phyloP scores from a whole-genome alignment of 2,888 invertebrate species.

The Norana najaformis region DNA sequence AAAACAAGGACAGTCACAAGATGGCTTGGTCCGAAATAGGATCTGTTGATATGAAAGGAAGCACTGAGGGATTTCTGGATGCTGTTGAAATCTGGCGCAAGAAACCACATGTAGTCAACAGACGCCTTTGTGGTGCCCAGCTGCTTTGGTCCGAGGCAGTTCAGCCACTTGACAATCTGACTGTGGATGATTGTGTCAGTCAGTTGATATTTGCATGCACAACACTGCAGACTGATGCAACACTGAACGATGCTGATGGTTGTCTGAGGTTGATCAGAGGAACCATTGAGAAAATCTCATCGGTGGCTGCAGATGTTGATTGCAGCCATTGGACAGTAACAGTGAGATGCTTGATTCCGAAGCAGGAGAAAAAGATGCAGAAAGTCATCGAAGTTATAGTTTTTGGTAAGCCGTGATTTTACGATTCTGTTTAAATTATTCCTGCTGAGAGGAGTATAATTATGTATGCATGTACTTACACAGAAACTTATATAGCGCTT shows the following conservation, averaged over 20 bases:
- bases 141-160: not conserved
- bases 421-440: not conserved
- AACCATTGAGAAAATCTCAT: not conserved
- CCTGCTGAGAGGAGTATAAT: not conserved
- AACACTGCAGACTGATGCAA: not conserved
- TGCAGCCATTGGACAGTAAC: not conserved
- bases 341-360: not conserved
- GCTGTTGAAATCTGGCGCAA: slow-evolving; percentile 46
- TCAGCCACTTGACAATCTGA: not conserved
- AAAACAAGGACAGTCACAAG: not conserved
- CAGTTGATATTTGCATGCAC: not conserved
- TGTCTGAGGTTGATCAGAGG: not conserved
- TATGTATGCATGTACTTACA: too few relatives aligned
- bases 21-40: slow-evolving; percentile 21
- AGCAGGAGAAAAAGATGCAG: not conserved
- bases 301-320: not conserved
- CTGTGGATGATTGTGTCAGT: not conserved
- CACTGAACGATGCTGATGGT: not conserved
- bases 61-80: slow-evolving; percentile 26
- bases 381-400: slow-evolving; percentile 1
- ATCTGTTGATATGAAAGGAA: slow-evolving; percentile 21
- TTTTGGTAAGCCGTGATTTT: slow-evolving; percentile 6
- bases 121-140: slow-evolving; percentile 45
- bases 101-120: slow-evolving; percentile 51
- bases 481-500: too few relatives aligned